Percentiles rank a stretch among this genome's conserved stretches.
phyloP scores from a whole-genome alignment of 2,888 invertebrate genomes.

The Leptopilina myrica region DNA sequence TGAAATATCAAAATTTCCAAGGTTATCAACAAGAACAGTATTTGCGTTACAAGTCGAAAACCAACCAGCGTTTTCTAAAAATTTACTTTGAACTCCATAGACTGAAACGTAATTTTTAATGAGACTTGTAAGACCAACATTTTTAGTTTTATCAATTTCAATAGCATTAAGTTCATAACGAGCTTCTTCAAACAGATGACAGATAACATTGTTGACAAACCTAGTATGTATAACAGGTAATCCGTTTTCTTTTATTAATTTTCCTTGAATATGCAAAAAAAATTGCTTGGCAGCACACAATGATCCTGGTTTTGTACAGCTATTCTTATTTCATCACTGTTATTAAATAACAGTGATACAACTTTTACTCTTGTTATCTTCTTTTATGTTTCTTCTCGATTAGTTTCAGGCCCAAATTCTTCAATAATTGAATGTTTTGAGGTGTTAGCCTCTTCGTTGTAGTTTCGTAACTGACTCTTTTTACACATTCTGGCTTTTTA shows the following conservation, averaged over 20 bases:
- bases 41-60: too few species aligned
- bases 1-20: too few species aligned
- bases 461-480: slow-evolving; percentile 28
- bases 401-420: slow-evolving; percentile 51
- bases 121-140: slow-evolving; percentile 66
- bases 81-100: neutral
- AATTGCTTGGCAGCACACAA: slow-evolving; percentile 48
- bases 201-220: slow-evolving; percentile 55
- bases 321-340: slow-evolving; percentile 54
- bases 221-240: neutral
- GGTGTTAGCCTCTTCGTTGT: slow-evolving; percentile 44
- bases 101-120: slow-evolving; percentile 70
- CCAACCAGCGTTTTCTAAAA: slow-evolving; percentile 49
- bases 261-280: slow-evolving; percentile 44
- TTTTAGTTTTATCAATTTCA: slow-evolving; percentile 66
- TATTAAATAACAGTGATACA: slow-evolving; percentile 41
- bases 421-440: slow-evolving; percentile 47
- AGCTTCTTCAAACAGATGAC: slow-evolving; percentile 67
- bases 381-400: slow-evolving; percentile 6
- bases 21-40: too few species aligned
- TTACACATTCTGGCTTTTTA: slow-evolving; percentile 9
- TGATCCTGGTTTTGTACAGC: slow-evolving; percentile 47
- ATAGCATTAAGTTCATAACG: slow-evolving; percentile 69
- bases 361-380: neutral
- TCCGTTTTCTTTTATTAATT: neutral